Evolutionary conservation across 2,797 vertebrate species (phyloP).

Genomic region (Squalus acanthias): DNA sequence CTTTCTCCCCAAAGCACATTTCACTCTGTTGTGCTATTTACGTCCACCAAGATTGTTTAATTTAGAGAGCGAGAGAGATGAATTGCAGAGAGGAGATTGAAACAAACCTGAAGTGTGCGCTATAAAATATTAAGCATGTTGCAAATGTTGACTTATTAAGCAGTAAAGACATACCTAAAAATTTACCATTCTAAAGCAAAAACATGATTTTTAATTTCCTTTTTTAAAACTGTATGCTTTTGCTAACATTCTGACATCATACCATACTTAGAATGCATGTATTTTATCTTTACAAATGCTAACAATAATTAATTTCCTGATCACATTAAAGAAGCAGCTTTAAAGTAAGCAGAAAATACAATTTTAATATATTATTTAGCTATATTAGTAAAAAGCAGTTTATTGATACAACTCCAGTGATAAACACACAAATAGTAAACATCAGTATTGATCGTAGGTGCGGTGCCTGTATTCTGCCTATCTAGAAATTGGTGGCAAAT

Average conservation of each 20-base stretch:
- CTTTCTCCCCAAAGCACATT: not conserved
- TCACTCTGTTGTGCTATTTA: constrained; percentile 10
- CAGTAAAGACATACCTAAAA: not conserved
- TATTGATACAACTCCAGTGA: not conserved
- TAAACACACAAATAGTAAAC: not conserved
- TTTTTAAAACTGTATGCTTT: not conserved
- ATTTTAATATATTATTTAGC: not conserved
- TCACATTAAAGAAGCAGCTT: not conserved
- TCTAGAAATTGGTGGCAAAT: not conserved
- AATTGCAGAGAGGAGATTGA: not conserved
- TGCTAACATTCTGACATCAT: not conserved
- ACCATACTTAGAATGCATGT: not conserved
- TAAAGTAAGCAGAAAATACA: not conserved
- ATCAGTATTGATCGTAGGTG: no score
- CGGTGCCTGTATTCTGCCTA: not conserved
- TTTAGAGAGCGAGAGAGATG: not conserved
- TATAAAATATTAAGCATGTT: not conserved
- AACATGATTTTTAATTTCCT: not conserved
- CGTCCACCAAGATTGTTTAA: not conserved
- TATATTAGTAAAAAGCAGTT: not conserved
- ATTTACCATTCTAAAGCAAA: not conserved
- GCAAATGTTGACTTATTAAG: not conserved
- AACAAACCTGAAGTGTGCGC: not conserved
- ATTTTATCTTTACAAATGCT: not conserved
- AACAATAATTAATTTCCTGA: not conserved